Conservation (phyloP, 2,888 invertebrate genomes). For the Cantharis nigra region DNA sequence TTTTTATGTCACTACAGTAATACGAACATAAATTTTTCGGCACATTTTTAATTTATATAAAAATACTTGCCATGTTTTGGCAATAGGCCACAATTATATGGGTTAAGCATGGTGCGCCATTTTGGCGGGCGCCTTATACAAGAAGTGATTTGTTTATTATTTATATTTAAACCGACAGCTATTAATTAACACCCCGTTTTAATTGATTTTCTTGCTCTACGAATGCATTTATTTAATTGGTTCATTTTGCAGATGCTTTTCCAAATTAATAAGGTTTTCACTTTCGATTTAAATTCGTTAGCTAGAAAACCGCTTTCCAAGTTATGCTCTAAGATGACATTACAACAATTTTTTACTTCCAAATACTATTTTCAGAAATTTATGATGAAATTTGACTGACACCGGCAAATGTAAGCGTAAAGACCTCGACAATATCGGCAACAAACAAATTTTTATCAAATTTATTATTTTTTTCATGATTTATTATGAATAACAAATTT, state of each 20-base stretch:
- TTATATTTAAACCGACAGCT: background rate
- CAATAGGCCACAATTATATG: slow-evolving; percentile 20
- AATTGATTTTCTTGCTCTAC: background rate
- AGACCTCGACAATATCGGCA: slow-evolving; percentile 1
- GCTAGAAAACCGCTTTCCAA: background rate
- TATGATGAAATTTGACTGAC: background rate
- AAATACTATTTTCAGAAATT: background rate
- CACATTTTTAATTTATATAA: slow-evolving; percentile 27
- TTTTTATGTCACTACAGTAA: slow-evolving; percentile 19
- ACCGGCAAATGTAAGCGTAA: background rate
- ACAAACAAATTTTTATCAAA: background rate
- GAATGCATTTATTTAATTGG: background rate
- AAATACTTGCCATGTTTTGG: slow-evolving; percentile 18
- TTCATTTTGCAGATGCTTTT: background rate
- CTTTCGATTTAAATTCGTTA: background rate
- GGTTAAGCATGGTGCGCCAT: slow-evolving; percentile 24
- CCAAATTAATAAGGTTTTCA: background rate
- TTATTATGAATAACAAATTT: slow-evolving; percentile 1
- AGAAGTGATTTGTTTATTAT: background rate
- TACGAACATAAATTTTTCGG: slow-evolving; percentile 22
- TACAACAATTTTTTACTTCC: background rate
- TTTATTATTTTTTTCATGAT: background rate
- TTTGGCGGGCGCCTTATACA: slow-evolving; percentile 18
- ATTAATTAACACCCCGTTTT: background rate
- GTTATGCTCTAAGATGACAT: background rate